Conservation (phyloP, 2,797 vertebrate genomes). For the Amblyopsis hoosieri region DNA sequence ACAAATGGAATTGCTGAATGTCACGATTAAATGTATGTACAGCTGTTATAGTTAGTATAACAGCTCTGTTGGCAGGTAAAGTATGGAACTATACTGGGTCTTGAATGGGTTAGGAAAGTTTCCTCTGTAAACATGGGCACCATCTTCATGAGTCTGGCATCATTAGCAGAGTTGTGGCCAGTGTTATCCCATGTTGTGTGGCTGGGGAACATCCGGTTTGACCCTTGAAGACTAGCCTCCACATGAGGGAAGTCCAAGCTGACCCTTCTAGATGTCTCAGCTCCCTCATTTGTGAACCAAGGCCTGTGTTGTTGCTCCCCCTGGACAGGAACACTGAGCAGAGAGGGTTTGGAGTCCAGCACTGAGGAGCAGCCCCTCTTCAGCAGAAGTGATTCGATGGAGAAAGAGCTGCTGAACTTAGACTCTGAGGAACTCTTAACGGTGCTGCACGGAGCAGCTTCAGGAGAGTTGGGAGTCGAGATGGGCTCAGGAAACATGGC, state of each 20-base stretch:
- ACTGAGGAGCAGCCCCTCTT: conserved; percentile 45
- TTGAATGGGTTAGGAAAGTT: conserved; percentile 5
- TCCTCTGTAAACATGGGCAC: neutral
- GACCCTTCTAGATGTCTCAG: conserved; percentile 20
- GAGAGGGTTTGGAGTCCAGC: conserved; percentile 6
- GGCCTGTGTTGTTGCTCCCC: conserved; percentile 15
- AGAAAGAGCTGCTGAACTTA: conserved; percentile 74
- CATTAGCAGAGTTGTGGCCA: neutral
- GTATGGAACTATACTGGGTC: conserved; percentile 19
- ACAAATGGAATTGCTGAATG: conserved; percentile 28
- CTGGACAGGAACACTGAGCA: conserved; percentile 11
- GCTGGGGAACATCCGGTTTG: conserved; percentile 7
- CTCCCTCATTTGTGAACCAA: neutral
- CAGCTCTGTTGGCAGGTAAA: conserved; percentile 25
- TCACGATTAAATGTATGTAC: conserved; percentile 19
- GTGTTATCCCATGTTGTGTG: conserved; percentile 42
- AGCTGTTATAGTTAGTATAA: conserved; percentile 23
- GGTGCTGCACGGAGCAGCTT: conserved; percentile 16
- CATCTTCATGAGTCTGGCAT: conserved; percentile 9
- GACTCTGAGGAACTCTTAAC: conserved; percentile 11
- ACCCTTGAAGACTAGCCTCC: conserved; percentile 8
- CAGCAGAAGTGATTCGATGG: conserved; percentile 71
- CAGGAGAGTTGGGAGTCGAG: conserved; percentile 17
- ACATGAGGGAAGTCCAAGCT: conserved; percentile 29
- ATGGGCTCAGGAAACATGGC: neutral